A percentile compares a stretch with the other conserved stretches of the same genome.
Evolutionary conservation across 2,113 vertebrate genomes (phyloP).

Genomic region (Excalfactoria chinensis): DNA sequence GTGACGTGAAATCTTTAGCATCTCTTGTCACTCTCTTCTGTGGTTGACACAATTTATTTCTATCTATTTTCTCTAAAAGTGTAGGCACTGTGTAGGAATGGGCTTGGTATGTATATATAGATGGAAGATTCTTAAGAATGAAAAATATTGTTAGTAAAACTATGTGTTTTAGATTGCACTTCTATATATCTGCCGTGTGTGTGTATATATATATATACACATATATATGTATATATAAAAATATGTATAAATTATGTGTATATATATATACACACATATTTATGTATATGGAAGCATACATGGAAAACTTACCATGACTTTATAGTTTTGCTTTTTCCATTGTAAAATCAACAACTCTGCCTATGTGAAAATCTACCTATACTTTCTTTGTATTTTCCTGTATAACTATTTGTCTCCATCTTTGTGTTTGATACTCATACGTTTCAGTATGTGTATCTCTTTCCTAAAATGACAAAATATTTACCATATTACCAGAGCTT

Average conservation of each 20-base stretch:
- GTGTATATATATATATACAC: background rate
- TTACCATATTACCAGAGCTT: background rate
- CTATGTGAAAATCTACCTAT: background rate
- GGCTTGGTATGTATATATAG: background rate
- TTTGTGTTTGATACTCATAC: background rate
- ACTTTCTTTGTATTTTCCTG: background rate
- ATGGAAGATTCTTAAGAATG: background rate
- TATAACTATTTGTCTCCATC: background rate
- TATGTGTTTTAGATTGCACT: background rate
- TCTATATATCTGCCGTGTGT: background rate
- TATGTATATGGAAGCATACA: too few relatives aligned
- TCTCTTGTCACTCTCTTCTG: background rate
- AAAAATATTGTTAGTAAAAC: background rate
- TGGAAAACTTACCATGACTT: background rate
- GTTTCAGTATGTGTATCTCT: background rate
- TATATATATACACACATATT: too few relatives aligned
- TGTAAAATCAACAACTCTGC: background rate
- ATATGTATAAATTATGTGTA: too few relatives aligned
- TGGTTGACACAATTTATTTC: background rate
- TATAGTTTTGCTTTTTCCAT: background rate
- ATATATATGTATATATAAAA: too few relatives aligned
- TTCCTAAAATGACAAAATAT: background rate
- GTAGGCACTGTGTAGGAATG: background rate
- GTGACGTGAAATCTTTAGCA: background rate
- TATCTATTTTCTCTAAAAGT: background rate